Percentiles rank a stretch among this genome's conserved stretches.
Evolutionary conservation across 2,797 vertebrate genomes (phyloP).

Genomic region (Helicolenus hilgendorfi): DNA sequence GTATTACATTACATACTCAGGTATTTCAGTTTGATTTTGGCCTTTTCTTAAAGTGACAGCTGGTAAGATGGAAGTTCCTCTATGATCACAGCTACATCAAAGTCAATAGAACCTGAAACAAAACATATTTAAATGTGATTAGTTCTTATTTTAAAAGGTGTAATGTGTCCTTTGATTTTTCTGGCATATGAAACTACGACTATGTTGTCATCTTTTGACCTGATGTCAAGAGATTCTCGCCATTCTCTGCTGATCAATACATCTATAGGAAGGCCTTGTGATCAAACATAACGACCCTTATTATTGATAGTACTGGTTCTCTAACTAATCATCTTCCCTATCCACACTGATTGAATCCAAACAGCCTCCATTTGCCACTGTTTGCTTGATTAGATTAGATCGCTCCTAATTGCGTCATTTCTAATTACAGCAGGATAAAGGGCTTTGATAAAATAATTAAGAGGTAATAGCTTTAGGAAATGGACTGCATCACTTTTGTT

Average conservation of each 20-base stretch:
- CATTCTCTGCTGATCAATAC: conserved; percentile 1
- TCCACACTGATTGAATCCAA: conserved; percentile 19
- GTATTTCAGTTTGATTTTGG: neutral
- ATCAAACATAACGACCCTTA: neutral
- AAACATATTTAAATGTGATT: neutral
- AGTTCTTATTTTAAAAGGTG: neutral
- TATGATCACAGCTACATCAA: neutral
- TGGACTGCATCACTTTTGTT: neutral
- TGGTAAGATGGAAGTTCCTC: neutral
- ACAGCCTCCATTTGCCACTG: neutral
- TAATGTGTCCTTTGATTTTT: neutral
- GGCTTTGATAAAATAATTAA: neutral
- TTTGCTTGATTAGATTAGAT: conserved; percentile 46
- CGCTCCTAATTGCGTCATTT: conserved; percentile 14
- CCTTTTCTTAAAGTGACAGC: neutral
- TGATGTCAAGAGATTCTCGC: neutral
- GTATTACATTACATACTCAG: neutral
- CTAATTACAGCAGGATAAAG: neutral
- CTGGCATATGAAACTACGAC: neutral
- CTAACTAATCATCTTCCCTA: neutral
- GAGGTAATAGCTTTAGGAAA: conserved; percentile 21
- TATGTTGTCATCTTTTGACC: neutral
- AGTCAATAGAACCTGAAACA: neutral
- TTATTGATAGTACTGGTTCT: neutral
- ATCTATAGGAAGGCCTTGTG: neutral